Percentiles rank a stretch among this genome's conserved stretches.
These are phyloP conservation scores for Crotophaga sulcirostris DNA, from an alignment of 2,113 vertebrate genomes.

Conservation along the genomic window DNA sequence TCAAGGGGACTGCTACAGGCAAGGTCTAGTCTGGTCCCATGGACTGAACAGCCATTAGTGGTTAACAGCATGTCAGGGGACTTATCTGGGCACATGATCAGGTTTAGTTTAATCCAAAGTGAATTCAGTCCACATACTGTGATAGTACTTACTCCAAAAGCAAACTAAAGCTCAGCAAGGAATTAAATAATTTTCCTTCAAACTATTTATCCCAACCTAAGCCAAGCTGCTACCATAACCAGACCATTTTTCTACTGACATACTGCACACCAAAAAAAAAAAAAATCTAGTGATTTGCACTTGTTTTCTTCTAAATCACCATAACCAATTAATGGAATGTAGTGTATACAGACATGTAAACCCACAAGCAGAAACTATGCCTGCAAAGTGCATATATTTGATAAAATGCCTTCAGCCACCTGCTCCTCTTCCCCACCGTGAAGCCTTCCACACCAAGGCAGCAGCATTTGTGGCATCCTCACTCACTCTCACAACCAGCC, in stretches of 20 bases:
- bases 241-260: background rate
- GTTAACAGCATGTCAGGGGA: background rate
- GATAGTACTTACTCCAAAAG: background rate
- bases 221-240: background rate
- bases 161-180: background rate
- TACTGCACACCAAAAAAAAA: background rate
- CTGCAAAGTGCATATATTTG: background rate
- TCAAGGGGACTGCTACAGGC: background rate
- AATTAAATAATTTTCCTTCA: background rate
- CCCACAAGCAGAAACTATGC: background rate
- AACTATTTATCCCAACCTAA: background rate
- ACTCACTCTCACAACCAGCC: background rate
- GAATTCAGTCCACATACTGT: background rate
- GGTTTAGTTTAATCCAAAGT: background rate
- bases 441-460: background rate
- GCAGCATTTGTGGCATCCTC: background rate
- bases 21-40: background rate
- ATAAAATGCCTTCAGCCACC: background rate
- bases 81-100: background rate
- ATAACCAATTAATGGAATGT: background rate
- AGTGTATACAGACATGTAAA: background rate
- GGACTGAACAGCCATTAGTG: accelerated
- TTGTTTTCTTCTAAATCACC: background rate
- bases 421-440: background rate
- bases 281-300: background rate